Conservation (phyloP, 2,888 invertebrate genomes). For the Leucoma salicis region DNA sequence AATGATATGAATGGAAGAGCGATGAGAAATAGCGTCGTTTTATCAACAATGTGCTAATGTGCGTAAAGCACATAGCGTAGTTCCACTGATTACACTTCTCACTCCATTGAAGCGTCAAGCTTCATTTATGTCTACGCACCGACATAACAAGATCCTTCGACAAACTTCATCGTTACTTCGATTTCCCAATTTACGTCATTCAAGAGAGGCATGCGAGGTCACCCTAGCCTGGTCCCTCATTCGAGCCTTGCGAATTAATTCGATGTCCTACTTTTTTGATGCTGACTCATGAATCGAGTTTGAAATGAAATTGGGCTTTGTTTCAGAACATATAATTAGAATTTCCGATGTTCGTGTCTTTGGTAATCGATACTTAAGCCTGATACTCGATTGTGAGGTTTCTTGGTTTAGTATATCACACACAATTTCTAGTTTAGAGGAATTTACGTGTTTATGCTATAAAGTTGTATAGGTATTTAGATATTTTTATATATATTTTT, state of each 20-base stretch:
- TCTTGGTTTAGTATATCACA: background rate
- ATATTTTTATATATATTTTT: too few species aligned
- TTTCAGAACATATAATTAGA: slow-evolving; percentile 36
- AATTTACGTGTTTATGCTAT: background rate
- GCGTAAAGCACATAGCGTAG: slow-evolving; percentile 37
- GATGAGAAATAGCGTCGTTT: slow-evolving; percentile 34
- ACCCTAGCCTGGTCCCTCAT: slow-evolving; percentile 20
- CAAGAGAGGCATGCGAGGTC: slow-evolving; percentile 14
- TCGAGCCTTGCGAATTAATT: slow-evolving; percentile 50
- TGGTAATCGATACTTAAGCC: slow-evolving; percentile 7
- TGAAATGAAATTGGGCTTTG: slow-evolving; percentile 34
- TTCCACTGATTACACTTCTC: slow-evolving; percentile 51
- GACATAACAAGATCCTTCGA: slow-evolving; percentile 22
- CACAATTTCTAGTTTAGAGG: background rate
- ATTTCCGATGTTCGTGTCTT: slow-evolving; percentile 21
- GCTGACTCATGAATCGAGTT: slow-evolving; percentile 43
- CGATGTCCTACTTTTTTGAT: slow-evolving; percentile 50
- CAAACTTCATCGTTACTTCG: slow-evolving; percentile 10
- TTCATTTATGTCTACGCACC: slow-evolving; percentile 45
- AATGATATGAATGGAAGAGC: slow-evolving; percentile 23
- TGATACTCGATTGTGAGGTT: background rate
- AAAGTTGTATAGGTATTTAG: too few species aligned
- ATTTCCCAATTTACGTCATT: slow-evolving; percentile 2
- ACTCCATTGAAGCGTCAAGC: slow-evolving; percentile 52
- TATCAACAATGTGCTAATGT: slow-evolving; percentile 38